A percentile compares a stretch with the other conserved stretches of the same genome.
phyloP scores from a whole-genome alignment of 2,113 vertebrate species.

The Pycnonotus jocosus region DNA sequence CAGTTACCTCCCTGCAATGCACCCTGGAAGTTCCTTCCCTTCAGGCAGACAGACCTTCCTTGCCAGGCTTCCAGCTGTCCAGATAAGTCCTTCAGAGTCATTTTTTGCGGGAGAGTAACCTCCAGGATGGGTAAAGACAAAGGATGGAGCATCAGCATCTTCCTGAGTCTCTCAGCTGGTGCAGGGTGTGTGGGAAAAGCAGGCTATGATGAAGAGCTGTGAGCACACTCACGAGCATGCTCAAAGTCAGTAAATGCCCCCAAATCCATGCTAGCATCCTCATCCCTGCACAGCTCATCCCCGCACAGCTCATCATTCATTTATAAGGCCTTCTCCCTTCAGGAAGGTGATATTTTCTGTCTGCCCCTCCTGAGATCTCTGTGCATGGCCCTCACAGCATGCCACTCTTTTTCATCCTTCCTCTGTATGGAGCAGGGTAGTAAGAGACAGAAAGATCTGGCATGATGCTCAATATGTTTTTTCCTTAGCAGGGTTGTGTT shows the following conservation, averaged over 20 bases:
- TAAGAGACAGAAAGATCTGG: neutral
- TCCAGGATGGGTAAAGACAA: neutral
- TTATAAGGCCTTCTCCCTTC: neutral
- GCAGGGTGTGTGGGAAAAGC: neutral
- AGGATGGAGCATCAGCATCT: neutral
- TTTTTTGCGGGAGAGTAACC: neutral
- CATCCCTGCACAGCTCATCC: neutral
- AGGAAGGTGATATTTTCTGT: neutral
- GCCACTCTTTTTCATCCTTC: neutral
- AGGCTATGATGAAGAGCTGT: neutral
- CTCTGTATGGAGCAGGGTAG: neutral
- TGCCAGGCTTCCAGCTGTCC: neutral
- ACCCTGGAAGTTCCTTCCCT: neutral
- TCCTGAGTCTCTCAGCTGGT: neutral
- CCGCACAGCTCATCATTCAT: too few relatives aligned
- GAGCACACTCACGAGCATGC: neutral
- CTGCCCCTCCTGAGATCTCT: neutral
- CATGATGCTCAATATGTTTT: neutral
- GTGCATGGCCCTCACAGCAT: neutral
- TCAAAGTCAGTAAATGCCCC: neutral
- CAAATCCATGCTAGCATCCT: neutral
- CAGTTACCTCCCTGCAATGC: rapidly evolving
- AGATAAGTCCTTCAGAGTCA: neutral
- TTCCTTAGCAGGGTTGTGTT: neutral
- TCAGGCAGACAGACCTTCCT: neutral